Evolutionary conservation across 2,113 vertebrate species (phyloP).

Genomic region (Carlito syrichta): DNA sequence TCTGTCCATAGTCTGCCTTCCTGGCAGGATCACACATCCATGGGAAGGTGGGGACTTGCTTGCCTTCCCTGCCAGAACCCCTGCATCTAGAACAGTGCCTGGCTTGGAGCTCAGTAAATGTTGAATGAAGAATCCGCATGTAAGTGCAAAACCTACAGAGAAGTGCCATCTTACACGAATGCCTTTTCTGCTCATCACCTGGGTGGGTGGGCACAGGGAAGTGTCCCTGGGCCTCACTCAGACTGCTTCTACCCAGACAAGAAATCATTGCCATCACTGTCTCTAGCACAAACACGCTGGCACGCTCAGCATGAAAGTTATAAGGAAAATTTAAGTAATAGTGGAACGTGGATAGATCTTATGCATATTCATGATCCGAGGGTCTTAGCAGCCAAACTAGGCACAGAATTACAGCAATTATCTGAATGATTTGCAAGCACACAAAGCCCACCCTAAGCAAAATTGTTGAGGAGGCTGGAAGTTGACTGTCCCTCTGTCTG

Average conservation of each 20-base stretch:
- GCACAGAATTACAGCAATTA: conserved; percentile 73
- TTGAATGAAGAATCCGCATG: fast-evolving
- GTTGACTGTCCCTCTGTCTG: conserved; percentile 30
- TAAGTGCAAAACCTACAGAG: not conserved
- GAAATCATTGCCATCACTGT: not conserved
- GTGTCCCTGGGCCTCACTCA: not conserved
- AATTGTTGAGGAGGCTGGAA: conserved; percentile 42
- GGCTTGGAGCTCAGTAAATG: fast-evolving
- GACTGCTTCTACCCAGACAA: not conserved
- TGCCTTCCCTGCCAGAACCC: not conserved
- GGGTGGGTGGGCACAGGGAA: not conserved
- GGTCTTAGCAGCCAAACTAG: conserved; percentile 59
- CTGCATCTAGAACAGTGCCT: too few species aligned
- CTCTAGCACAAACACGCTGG: conserved; percentile 49
- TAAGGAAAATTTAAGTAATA: conserved; percentile 67
- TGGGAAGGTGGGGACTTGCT: not conserved
- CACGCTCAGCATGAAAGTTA: conserved; percentile 53
- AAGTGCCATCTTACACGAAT: not conserved
- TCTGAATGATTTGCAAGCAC: conserved; percentile 65
- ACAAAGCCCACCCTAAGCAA: conserved; percentile 60
- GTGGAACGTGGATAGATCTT: conserved; percentile 38
- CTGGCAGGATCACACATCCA: not conserved
- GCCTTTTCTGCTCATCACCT: not conserved
- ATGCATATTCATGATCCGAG: conserved; percentile 70
- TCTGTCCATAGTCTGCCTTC: not conserved